Percentiles rank a stretch among this genome's conserved stretches.
phyloP scores from a whole-genome alignment of 2,113 vertebrate species.

The Uria aalge region DNA sequence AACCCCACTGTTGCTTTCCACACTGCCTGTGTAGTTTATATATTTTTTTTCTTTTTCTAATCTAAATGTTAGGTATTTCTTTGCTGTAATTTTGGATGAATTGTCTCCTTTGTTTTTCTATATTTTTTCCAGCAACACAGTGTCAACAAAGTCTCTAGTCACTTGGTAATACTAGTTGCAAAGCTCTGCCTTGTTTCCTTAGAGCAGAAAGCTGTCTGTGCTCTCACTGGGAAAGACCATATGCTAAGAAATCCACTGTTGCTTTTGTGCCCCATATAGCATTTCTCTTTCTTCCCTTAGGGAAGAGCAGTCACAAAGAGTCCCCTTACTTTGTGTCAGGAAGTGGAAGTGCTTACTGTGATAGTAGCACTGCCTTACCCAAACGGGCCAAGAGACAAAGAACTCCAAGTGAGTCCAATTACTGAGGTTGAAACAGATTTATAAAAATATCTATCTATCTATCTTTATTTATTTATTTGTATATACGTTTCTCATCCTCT shows the following conservation, averaged over 20 bases:
- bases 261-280: slow-evolving; percentile 19
- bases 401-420: background rate
- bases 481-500: background rate
- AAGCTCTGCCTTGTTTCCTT: background rate
- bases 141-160: background rate
- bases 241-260: slow-evolving; percentile 19
- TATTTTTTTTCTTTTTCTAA: background rate
- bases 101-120: background rate
- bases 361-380: background rate
- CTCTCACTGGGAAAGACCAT: background rate
- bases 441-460: background rate
- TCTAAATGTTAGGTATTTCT: background rate
- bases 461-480: background rate
- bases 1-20: background rate
- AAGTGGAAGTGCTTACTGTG: background rate
- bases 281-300: slow-evolving; percentile 16
- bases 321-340: background rate
- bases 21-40: background rate
- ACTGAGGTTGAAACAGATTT: background rate
- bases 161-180: background rate
- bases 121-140: background rate
- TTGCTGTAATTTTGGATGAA: background rate
- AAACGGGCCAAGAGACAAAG: background rate
- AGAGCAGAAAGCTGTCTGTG: background rate
- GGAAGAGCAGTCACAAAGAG: slow-evolving; percentile 34